Base-by-base conservation (phyloP, 92 coral and sea anemone species). In the Zoanthus sociatus region DNA sequence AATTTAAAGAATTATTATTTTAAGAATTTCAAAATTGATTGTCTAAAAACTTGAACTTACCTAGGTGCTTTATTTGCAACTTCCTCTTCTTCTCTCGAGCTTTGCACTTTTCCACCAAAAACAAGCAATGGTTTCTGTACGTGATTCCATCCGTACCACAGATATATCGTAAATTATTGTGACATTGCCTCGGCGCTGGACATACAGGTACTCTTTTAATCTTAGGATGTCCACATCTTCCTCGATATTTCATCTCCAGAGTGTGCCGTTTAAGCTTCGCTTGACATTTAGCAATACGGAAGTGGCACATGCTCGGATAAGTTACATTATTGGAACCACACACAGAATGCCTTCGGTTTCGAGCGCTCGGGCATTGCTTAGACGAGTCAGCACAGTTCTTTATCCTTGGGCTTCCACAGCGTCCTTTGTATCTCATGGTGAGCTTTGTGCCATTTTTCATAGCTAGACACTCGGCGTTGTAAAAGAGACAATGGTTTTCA, bases 291-390 rank as follows among this genome's bases (percentile, higher is more conserved):
- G 97, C 95, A 44, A 92, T 90, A 53, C 96, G 93, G 78, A 95
- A 90, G 82, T 89, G 93, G 31, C 99, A 97, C 45, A 90, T 88
- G 32, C 97, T 90, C 10, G 85, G 76, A 84, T 97, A 95, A 6
- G 98, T 97, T 1, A 75, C 88, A 58, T 94, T 94, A 78, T 97
- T 90, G 85, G 91, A 91, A 3, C 95, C 99, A 70, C 99, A 97
- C 6, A 97, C 90, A 21, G 98, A 87, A 48, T 90, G 90, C 48
- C 91, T 87, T 14, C 90, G 77, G 21, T 90, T 73, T 73, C 90
- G 93, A 18, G 84, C 83, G 66, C 15, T 74, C 61, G 83, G 79
- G 78, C 98, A 94, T 5, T 79, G 87, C 1, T 86, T 77, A 21
- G 84, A 76, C 3, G 78, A 69, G 2, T 78, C 79, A 2, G 92